Percentiles rank a stretch among this genome's conserved stretches.
These are phyloP conservation scores for Rhinogobio ventralis DNA, from an alignment of 2,797 vertebrate genomes.

Conservation along the genomic window DNA sequence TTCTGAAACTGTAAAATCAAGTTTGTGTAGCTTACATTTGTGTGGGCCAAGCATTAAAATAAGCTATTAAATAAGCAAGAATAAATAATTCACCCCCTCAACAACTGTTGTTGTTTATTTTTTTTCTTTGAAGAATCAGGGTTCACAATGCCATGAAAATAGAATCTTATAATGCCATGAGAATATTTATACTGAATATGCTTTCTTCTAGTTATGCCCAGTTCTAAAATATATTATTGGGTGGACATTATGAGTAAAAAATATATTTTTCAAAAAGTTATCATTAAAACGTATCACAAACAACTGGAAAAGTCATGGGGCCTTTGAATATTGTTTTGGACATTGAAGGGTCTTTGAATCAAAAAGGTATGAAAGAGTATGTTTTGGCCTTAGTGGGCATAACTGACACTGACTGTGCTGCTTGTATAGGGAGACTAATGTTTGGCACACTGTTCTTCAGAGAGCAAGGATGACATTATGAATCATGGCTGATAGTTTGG, in stretches of 20 bases:
- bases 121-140: neutral
- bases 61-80: neutral
- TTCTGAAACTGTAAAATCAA: neutral
- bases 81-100: neutral
- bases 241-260: neutral
- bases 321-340: neutral
- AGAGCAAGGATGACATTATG: constrained; percentile 7
- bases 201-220: neutral
- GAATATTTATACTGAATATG: neutral
- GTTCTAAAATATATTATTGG: neutral
- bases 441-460: neutral
- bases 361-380: neutral
- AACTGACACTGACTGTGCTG: constrained; percentile 7
- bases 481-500: constrained; percentile 15
- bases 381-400: neutral
- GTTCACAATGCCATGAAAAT: neutral
- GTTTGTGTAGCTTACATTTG: neutral
- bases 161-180: neutral
- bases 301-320: neutral
- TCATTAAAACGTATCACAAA: neutral
- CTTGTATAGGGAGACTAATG: constrained; percentile 8
- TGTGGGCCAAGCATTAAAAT: neutral
- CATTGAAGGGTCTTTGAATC: neutral
- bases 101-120: too few relatives aligned
- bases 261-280: neutral